These are phyloP conservation scores for Tetrao urogallus DNA, from an alignment of 2,113 vertebrate species.

Conservation along the genomic window DNA sequence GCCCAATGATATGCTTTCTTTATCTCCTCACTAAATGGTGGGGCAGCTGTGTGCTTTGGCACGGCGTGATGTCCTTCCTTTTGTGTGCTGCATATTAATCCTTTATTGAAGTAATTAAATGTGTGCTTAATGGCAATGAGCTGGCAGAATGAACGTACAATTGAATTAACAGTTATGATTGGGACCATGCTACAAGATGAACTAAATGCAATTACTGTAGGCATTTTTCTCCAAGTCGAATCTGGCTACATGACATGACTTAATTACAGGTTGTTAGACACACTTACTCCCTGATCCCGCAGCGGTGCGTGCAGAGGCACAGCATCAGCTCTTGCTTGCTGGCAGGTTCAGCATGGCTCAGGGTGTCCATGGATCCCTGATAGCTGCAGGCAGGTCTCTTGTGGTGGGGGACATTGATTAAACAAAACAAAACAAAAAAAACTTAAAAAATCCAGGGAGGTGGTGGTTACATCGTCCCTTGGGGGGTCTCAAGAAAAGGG, in stretches of 20 bases:
- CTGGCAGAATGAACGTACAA: slow-evolving; percentile 93
- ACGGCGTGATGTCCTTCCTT: slow-evolving; percentile 80
- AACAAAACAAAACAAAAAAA: not conserved
- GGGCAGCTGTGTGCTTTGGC: slow-evolving; percentile 91
- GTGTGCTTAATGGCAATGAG: slow-evolving; percentile 94
- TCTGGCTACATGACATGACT: slow-evolving; percentile 90
- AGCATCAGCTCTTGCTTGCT: not conserved
- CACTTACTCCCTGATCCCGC: slow-evolving; percentile 83
- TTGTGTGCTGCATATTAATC: slow-evolving; percentile 98
- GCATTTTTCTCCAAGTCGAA: slow-evolving; percentile 83
- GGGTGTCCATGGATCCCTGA: not conserved
- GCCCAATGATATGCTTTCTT: slow-evolving; percentile 82
- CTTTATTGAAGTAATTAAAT: slow-evolving; percentile 99
- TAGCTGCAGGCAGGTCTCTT: not conserved
- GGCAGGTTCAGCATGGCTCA: not conserved
- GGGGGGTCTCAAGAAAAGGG: no score
- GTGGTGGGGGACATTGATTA: not conserved
- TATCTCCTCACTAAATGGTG: slow-evolving; percentile 84
- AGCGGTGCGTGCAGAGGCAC: slow-evolving; percentile 26
- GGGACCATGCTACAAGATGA: slow-evolving; percentile 92
- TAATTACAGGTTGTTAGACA: slow-evolving; percentile 94
- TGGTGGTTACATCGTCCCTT: no score
- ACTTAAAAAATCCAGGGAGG: no score
- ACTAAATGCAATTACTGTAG: slow-evolving; percentile 96
- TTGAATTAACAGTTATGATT: slow-evolving; percentile 98